Conservation (phyloP, 2,113 vertebrate species). For the Choloepus hoffmanni region DNA sequence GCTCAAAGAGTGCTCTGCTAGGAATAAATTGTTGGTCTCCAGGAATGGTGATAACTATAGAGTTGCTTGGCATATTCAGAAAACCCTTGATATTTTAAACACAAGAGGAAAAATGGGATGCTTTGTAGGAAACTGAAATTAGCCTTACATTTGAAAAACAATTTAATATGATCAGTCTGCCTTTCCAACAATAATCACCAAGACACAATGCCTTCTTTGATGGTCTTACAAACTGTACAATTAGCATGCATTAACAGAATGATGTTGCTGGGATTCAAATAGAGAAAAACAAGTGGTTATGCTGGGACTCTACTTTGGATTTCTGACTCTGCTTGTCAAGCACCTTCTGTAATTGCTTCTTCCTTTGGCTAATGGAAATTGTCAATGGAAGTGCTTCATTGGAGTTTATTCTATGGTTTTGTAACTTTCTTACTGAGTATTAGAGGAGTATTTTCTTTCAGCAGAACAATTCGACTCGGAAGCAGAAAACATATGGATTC, state of each 20-base stretch:
- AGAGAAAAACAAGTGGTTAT: background rate
- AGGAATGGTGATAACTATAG: background rate
- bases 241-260: constrained; percentile 44
- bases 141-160: constrained; percentile 30
- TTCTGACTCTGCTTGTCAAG: background rate
- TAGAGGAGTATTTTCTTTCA: background rate
- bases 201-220: background rate
- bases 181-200: background rate
- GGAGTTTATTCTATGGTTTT: background rate
- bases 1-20: background rate
- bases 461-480: background rate
- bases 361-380: background rate
- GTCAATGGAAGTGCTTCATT: background rate
- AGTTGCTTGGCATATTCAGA: constrained; percentile 5
- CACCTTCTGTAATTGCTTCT: background rate
- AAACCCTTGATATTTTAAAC: constrained; percentile 42
- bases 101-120: background rate
- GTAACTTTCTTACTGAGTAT: background rate
- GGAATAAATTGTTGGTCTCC: background rate
- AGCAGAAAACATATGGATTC: background rate
- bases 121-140: constrained; percentile 56
- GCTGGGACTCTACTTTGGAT: background rate
- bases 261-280: constrained; percentile 23
- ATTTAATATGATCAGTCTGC: constrained; percentile 29
- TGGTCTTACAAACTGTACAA: background rate